Evolutionary conservation across 1,140 invertebrate species (phyloP), one percentile per base, ranked within the genome.

Genomic region (Hestina assimilis): DNA sequence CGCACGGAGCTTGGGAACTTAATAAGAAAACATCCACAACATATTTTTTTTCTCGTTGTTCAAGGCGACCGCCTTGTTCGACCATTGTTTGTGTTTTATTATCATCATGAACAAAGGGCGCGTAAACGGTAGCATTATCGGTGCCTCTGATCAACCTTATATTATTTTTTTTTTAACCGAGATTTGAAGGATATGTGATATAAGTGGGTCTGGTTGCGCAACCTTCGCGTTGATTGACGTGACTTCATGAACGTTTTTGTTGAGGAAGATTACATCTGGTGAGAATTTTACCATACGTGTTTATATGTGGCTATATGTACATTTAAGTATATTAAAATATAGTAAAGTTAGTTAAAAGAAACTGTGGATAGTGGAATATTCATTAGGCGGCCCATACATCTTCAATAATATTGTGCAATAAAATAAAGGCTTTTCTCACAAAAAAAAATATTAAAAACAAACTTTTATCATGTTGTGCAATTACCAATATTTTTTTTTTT

Each of bases 51-150:
- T 38, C 69, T 71, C n/a, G n/a, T n/a, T 80, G 69, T 77, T 70
- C 71, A 69, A 75, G 69, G 72, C 75, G 59, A 69, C 56, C 54
- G 63, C 72, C 72, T 73, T 79, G 55, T 75, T 74, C 64, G 65
- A 63, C 50, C 67, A 78, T 86, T 87, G 83, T 87, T 75, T 83
- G 80, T 72, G 72, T 77, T 84, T 83, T 87, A 78, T 83, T 79
- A 79, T 80, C 70, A 72, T 70, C 52, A 40, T 56, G 71, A 71
- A 83, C 82, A 85, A 87, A 83, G 73, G 66, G 52, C 60, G 77
- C 75, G 82, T 85, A 87, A 85, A 79, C 83, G 83, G 83, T 87
- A 87, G 83, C 83, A 61, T 69, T 87, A 87, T 87, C 83, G 79
- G 79, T 69, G 69, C 73, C 52, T 83, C 55, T 86, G 83, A 87